These are phyloP conservation scores for Coenonympha arcania DNA, from an alignment of 2,888 invertebrate species.

Conservation along the genomic window DNA sequence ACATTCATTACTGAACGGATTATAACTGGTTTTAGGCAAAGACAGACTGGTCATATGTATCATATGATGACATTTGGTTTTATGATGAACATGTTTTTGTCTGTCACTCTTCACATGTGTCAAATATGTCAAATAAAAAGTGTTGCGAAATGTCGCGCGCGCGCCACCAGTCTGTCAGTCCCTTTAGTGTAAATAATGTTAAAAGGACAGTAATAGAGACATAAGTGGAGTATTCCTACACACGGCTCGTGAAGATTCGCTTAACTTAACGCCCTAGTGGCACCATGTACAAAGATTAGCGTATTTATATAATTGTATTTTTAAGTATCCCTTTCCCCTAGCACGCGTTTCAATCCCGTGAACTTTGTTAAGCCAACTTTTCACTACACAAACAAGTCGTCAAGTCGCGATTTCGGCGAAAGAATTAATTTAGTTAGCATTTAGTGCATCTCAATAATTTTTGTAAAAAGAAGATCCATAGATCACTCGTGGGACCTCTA, in stretches of 20 bases:
- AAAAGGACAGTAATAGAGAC: conserved; percentile 14
- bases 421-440: background rate
- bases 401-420: background rate
- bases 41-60: too few relatives aligned
- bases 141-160: too few relatives aligned
- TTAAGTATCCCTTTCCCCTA: conserved; percentile 12
- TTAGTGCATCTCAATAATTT: background rate
- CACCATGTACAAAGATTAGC: conserved; percentile 25
- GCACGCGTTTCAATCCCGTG: background rate
- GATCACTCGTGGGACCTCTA: too few relatives aligned
- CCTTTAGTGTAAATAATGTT: conserved; percentile 21
- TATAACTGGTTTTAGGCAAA: too few relatives aligned
- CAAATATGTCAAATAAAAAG: too few relatives aligned
- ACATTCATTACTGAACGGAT: too few relatives aligned
- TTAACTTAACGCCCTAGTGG: conserved; percentile 19
- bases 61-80: too few relatives aligned
- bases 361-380: background rate
- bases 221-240: conserved; percentile 25
- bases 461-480: too few relatives aligned
- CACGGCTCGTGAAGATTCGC: conserved; percentile 25
- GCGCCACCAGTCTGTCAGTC: too few relatives aligned
- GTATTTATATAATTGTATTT: conserved; percentile 19
- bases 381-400: too few relatives aligned
- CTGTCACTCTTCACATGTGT: too few relatives aligned
- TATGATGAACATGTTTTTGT: too few relatives aligned